Evolutionary conservation across 2,113 vertebrate species (phyloP), one percentile per base, ranked within the genome.

Genomic region (Apteryx mantelli): DNA sequence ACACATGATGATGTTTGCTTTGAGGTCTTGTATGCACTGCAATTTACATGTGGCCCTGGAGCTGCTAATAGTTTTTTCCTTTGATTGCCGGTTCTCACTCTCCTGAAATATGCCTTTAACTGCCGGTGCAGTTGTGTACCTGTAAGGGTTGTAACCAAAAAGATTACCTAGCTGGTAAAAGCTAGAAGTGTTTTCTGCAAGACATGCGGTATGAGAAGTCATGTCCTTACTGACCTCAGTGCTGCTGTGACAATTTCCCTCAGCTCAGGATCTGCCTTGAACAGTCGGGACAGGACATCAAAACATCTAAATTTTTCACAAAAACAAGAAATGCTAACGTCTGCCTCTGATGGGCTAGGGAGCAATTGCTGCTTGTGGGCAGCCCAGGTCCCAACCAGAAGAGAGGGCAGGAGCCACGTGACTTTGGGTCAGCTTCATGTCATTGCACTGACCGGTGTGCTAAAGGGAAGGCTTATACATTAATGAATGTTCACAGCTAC

Each of bases 151-250:
- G 82, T 7, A 74, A 36, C 44, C 38, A 3, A 0, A 24, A 76
- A 58, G 32, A 28, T 55, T 36, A 2, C 20, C 36, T 32, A 3
- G 66, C 81, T 93, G 75, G 53, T 30, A 44, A 73, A 50, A 73
- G 26, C 70, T 88, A 17, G 22, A 17, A 26, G 60, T 36, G 38
- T 58, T 65, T 61, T 24, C 20, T 69, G 12, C 73, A 5, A 42
- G 79, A n/a, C 0, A 0, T 34, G 3, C 2, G 0, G 7, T 42
- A 2, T 12, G 21, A 70, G n/a, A 20, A 50, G 32, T 28, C 0
- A 0, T 60, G 68, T 38, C 48, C 26, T 52, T 18, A 28, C 36
- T 38, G 38, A 55, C 19, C 13, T 21, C 52, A 55, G 13, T 5
- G 36, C n/a, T 15, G 50, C n/a, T 55, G 26, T 40, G 36, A 55